A percentile compares a stretch with the other conserved stretches of the same genome.
Evolutionary conservation across 2,888 invertebrate species (phyloP).

Genomic region (Chloroclysta siterata): DNA sequence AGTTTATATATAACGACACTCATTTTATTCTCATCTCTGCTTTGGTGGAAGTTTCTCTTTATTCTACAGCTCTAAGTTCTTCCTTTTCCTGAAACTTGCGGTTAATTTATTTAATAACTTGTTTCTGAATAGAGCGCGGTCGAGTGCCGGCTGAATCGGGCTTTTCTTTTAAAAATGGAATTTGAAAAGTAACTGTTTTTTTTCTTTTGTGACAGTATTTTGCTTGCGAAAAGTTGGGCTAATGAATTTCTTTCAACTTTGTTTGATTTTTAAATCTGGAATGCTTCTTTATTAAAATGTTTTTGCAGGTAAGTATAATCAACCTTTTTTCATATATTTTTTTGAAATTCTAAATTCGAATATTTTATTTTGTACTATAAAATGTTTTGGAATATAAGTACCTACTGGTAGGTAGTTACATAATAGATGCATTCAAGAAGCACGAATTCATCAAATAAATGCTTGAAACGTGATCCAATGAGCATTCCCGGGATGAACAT

Average conservation of each 20-base stretch:
- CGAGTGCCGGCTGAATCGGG: conserved; percentile 71
- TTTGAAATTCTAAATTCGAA: no score
- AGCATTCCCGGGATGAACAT: conserved; percentile 67
- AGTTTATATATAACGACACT: no score
- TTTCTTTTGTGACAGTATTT: conserved; percentile 52
- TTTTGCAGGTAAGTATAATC: neutral
- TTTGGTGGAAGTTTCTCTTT: conserved; percentile 11
- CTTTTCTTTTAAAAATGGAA: conserved; percentile 63
- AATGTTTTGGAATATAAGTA: neutral
- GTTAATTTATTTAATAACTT: conserved; percentile 84
- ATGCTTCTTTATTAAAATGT: neutral
- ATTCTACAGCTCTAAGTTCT: conserved; percentile 65
- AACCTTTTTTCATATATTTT: conserved; percentile 1
- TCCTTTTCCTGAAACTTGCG: conserved; percentile 77
- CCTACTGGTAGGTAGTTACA: neutral
- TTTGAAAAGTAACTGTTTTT: conserved; percentile 42
- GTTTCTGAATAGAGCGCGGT: conserved; percentile 74
- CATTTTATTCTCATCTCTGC: neutral
- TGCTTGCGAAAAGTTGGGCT: conserved; percentile 44
- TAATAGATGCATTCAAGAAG: conserved; percentile 56
- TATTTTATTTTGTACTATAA: neutral
- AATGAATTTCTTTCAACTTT: conserved; percentile 38
- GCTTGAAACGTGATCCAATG: conserved; percentile 75
- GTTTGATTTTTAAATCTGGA: conserved; percentile 3
- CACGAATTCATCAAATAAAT: conserved; percentile 75